Evolutionary conservation across 2,113 vertebrate genomes (phyloP).

Genomic region (Phaetusa simplex): DNA sequence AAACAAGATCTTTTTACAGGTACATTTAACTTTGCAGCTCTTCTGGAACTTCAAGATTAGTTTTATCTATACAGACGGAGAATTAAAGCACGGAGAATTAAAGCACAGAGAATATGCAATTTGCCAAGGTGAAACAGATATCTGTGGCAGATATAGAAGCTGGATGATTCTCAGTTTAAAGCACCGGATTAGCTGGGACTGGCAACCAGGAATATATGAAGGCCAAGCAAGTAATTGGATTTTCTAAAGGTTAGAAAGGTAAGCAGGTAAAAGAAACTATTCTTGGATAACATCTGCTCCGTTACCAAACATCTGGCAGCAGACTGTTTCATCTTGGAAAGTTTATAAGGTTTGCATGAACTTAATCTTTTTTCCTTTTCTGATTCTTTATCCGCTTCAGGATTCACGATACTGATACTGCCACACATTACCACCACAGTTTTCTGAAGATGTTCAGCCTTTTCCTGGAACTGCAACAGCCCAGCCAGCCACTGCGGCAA

Average conservation of each 20-base stretch:
- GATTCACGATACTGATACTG: not conserved
- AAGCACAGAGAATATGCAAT: not conserved
- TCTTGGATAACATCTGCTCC: slow-evolving; percentile 53
- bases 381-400: not conserved
- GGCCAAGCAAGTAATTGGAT: slow-evolving; percentile 8
- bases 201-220: not conserved
- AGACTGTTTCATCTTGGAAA: slow-evolving; percentile 32
- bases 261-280: slow-evolving; percentile 51
- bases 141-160: not conserved
- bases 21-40: not conserved
- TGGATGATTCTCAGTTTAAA: not conserved
- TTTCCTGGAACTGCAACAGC: not conserved
- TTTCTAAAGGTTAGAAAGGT: slow-evolving; percentile 16
- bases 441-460: not conserved
- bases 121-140: not conserved
- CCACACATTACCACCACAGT: not conserved
- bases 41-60: not conserved
- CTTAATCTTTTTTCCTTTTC: not conserved
- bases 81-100: not conserved
- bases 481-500: not conserved
- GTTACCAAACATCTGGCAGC: slow-evolving; percentile 46
- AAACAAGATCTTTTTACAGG: not conserved
- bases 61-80: not conserved
- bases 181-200: not conserved
- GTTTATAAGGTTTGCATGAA: not conserved